phyloP scores from a whole-genome alignment of 2,113 vertebrate species.

The Pseudolaguvia tuberculata region DNA sequence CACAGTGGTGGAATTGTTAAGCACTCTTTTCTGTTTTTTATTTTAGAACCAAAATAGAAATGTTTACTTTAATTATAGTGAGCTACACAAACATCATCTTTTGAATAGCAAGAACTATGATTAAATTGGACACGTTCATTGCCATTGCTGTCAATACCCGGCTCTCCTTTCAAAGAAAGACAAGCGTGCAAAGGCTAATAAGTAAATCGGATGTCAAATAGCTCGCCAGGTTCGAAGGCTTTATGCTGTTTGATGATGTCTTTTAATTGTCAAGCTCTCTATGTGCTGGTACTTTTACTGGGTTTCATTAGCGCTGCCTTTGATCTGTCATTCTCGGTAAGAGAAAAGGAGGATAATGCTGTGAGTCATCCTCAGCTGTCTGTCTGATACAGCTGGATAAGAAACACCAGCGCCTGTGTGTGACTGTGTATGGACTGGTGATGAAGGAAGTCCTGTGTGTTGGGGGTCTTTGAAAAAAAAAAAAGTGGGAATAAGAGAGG shows the following conservation, averaged over 20 bases:
- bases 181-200: not conserved
- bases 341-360: constrained; percentile 9
- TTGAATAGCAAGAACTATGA: not conserved
- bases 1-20: not conserved
- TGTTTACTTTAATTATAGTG: not conserved
- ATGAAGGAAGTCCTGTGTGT: not conserved
- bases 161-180: not conserved
- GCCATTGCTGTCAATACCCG: not conserved
- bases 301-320: constrained; percentile 32
- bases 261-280: constrained; percentile 1
- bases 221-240: not conserved
- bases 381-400: constrained; percentile 18
- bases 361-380: constrained; percentile 18
- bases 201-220: not conserved
- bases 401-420: constrained; percentile 1
- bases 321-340: constrained; percentile 15
- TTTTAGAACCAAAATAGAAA: not conserved
- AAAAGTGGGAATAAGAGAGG: not conserved
- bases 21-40: too few species aligned
- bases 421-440: constrained; percentile 1
- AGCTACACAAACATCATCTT: not conserved
- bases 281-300: not conserved
- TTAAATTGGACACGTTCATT: not conserved
- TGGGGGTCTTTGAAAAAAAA: not conserved
- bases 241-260: not conserved